A percentile compares a stretch with the other conserved stretches of the same genome.
These are phyloP conservation scores for Harpegnathos saltator DNA, from an alignment of 1,140 invertebrate species.

Conservation along the genomic window DNA sequence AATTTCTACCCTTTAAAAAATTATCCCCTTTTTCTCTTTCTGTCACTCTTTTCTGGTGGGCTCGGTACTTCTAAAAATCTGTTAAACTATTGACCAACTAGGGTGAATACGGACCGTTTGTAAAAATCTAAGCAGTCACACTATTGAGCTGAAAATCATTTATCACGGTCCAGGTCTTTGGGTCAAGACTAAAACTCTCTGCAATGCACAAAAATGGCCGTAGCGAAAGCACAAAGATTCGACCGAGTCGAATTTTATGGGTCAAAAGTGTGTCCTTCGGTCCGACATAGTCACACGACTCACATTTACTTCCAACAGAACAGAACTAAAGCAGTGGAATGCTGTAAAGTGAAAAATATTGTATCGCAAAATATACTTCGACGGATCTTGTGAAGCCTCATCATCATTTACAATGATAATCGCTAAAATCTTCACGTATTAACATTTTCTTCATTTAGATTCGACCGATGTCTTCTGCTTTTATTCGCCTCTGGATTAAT, in stretches of 20 bases:
- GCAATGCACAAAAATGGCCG: conserved; percentile 13
- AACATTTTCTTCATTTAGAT: background rate
- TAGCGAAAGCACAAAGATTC: background rate
- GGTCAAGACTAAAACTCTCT: background rate
- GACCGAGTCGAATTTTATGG: conserved; percentile 55
- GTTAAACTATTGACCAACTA: background rate
- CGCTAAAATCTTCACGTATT: background rate
- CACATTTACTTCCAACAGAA: background rate
- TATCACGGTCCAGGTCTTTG: conserved; percentile 12
- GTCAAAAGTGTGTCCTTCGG: background rate
- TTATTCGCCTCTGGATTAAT: background rate
- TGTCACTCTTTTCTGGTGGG: background rate
- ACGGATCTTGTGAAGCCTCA: background rate
- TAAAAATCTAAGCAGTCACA: conserved; percentile 2
- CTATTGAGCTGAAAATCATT: too few species aligned
- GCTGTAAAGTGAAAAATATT: background rate
- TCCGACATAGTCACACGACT: conserved; percentile 23
- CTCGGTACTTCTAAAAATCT: conserved; percentile 20
- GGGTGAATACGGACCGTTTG: background rate
- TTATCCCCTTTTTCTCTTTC: conserved; percentile 1
- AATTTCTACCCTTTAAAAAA: background rate
- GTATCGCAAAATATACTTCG: background rate
- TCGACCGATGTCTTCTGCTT: background rate
- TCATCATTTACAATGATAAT: background rate
- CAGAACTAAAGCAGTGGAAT: background rate